Conservation (phyloP, 2,797 vertebrate genomes). For the Sebastes kiyomatsui region DNA sequence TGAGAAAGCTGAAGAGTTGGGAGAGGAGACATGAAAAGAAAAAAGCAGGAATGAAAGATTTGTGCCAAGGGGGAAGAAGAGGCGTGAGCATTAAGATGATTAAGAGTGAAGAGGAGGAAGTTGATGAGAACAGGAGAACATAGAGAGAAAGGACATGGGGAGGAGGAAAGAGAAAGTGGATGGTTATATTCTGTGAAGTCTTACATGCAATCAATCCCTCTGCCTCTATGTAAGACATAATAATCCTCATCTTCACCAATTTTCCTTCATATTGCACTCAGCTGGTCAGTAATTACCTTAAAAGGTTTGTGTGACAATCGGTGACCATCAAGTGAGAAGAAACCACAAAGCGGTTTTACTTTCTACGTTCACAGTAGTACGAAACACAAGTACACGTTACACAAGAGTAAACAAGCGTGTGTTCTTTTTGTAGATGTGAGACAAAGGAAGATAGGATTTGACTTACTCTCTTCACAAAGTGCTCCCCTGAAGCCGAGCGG, state of each 20-base stretch:
- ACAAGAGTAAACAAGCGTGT: background rate
- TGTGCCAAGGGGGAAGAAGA: background rate
- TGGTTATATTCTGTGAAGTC: constrained; percentile 10
- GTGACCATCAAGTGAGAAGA: background rate
- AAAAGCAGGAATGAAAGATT: background rate
- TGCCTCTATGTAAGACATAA: constrained; percentile 13
- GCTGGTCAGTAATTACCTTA: constrained; percentile 38
- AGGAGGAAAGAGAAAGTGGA: background rate
- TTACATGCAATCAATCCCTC: constrained; percentile 21
- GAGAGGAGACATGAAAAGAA: background rate
- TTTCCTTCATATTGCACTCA: constrained; percentile 21
- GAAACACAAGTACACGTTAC: background rate
- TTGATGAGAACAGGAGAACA: background rate
- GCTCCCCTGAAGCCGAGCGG: constrained; percentile 91
- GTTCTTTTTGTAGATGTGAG: background rate
- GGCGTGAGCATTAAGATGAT: background rate
- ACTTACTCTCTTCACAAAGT: constrained; percentile 93
- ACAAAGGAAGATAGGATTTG: background rate
- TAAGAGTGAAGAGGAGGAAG: constrained; percentile 1
- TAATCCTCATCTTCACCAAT: constrained; percentile 25
- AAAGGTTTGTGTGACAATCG: constrained; percentile 35
- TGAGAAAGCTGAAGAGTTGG: constrained; percentile 82
- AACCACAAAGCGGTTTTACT: background rate
- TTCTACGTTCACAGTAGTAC: background rate
- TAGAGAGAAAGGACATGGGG: background rate